phyloP scores from a whole-genome alignment of 2,888 invertebrate genomes.

The Drosophila prolongata region DNA sequence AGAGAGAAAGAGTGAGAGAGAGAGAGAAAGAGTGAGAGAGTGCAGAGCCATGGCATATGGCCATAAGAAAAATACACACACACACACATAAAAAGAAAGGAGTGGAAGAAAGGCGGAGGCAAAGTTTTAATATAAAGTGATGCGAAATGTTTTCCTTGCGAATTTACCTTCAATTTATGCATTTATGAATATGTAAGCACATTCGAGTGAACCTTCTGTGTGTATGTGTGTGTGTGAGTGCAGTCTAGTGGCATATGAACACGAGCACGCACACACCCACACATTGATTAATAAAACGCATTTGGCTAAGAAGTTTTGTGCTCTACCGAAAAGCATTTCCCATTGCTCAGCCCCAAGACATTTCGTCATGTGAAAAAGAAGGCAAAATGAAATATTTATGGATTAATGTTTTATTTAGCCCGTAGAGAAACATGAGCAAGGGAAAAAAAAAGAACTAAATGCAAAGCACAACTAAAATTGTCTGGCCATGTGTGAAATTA shows the following conservation, averaged over 20 bases:
- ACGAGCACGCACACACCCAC: conserved; percentile 20
- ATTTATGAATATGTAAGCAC: conserved; percentile 77
- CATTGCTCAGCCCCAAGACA: conserved; percentile 46
- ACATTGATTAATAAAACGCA: conserved; percentile 75
- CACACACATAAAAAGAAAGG: conserved; percentile 15
- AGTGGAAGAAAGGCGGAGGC: conserved; percentile 9
- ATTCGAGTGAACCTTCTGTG: conserved; percentile 50
- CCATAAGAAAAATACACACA: conserved; percentile 58
- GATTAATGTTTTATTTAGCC: conserved; percentile 36
- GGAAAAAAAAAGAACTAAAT: not conserved
- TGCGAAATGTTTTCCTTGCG: conserved; percentile 77
- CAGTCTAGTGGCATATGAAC: conserved; percentile 63
- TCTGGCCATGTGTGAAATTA: conserved; percentile 45
- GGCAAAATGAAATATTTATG: conserved; percentile 37
- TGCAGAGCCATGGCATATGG: conserved; percentile 49
- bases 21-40: not conserved
- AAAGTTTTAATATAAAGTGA: conserved; percentile 76
- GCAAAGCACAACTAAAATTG: conserved; percentile 7
- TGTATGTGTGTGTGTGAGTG: conserved; percentile 46
- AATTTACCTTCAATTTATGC: conserved; percentile 80
- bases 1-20: conserved; percentile 23
- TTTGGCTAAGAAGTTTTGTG: conserved; percentile 67
- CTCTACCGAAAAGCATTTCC: conserved; percentile 43
- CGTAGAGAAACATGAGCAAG: not conserved
- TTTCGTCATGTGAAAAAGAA: conserved; percentile 34